phyloP scores from a whole-genome alignment of 1,140 invertebrate species.

The Temnothorax curvispinosus region DNA sequence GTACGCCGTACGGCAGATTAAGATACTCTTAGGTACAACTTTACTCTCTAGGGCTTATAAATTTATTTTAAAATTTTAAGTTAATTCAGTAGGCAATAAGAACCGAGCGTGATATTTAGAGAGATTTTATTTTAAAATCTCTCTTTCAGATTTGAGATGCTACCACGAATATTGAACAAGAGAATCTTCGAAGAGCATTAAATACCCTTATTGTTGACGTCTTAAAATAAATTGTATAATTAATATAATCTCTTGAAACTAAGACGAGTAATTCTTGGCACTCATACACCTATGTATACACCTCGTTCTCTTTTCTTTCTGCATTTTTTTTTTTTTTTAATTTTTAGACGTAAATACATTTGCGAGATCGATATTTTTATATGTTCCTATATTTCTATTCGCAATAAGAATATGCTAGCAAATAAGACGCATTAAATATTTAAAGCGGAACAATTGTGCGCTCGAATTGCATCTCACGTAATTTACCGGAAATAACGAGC shows the following conservation, averaged over 20 bases:
- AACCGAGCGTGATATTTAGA: too few species aligned
- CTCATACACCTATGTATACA: not conserved
- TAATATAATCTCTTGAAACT: not conserved
- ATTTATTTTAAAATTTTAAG: not conserved
- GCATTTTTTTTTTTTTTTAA: not conserved
- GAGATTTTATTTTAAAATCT: not conserved
- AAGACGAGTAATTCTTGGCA: not conserved
- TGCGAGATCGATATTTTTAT: constrained; percentile 12
- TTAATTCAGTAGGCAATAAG: too few species aligned
- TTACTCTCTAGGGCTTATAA: not conserved
- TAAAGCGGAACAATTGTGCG: not conserved
- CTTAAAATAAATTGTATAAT: constrained; percentile 5
- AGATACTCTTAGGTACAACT: not conserved
- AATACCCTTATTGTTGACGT: not conserved
- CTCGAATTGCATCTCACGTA: not conserved
- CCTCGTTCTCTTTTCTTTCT: too few species aligned
- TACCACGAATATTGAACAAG: not conserved
- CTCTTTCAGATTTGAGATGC: not conserved
- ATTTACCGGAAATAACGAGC: constrained; percentile 37
- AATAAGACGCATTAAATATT: constrained; percentile 11
- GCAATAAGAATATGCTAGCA: not conserved
- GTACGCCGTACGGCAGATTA: not conserved
- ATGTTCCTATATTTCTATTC: not conserved
- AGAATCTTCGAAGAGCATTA: not conserved
- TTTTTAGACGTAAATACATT: not conserved